These are phyloP conservation scores for Panthera leo DNA, from an alignment of 2,113 vertebrate species.

Conservation along the genomic window DNA sequence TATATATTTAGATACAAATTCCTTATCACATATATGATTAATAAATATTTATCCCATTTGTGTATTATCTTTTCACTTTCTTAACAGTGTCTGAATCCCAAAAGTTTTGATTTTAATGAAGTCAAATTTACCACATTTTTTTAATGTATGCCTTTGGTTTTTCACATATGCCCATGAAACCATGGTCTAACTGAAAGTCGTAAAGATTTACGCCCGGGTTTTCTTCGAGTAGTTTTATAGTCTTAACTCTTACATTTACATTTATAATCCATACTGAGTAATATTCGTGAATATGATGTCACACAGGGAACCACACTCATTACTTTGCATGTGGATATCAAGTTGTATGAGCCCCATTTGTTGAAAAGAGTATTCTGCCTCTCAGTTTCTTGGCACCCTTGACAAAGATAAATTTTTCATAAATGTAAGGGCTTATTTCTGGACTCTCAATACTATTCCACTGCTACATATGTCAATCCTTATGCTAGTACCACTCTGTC, in stretches of 20 bases:
- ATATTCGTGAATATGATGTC: neutral
- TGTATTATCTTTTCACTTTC: neutral
- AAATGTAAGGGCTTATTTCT: neutral
- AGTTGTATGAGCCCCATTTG: neutral
- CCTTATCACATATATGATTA: neutral
- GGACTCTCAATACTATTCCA: neutral
- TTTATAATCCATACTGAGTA: neutral
- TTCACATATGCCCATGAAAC: neutral
- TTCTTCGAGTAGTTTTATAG: neutral
- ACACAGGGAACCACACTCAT: neutral
- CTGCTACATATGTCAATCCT: neutral
- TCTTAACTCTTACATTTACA: neutral
- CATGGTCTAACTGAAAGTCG: neutral
- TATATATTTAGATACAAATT: neutral
- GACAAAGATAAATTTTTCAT: neutral
- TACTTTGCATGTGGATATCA: neutral
- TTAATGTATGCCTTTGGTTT: neutral
- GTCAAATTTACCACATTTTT: neutral
- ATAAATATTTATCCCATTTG: neutral
- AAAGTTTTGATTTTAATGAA: neutral
- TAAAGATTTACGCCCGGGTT: neutral
- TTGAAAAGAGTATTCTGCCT: neutral
- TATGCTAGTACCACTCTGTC: neutral
- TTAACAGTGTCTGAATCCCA: neutral
- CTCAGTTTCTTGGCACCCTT: neutral